phyloP scores from a whole-genome alignment of 2,888 invertebrate genomes.

The Xestia xanthographa region DNA sequence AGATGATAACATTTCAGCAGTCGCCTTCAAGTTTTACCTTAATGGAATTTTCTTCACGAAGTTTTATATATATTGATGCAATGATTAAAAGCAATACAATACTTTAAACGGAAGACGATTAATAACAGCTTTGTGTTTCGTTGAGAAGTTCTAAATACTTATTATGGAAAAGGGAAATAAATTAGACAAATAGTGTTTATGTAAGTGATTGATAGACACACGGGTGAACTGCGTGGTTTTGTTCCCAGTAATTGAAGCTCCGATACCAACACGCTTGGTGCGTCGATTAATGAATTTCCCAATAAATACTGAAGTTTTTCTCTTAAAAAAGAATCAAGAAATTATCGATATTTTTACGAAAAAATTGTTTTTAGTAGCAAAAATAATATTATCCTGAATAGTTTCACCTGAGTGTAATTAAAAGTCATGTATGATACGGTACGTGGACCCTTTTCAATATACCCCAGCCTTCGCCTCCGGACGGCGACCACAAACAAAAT shows the following conservation, averaged over 20 bases:
- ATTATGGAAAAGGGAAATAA: not conserved
- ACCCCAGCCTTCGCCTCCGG: slow-evolving; percentile 26
- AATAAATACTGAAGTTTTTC: not conserved
- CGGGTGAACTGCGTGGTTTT: not conserved
- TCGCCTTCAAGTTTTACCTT: not conserved
- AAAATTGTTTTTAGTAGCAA: not conserved
- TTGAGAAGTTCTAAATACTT: no score
- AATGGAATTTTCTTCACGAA: not conserved
- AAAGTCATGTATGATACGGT: slow-evolving; percentile 38
- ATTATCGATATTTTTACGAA: not conserved
- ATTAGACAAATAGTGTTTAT: no score
- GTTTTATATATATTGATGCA: not conserved
- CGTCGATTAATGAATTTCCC: not conserved
- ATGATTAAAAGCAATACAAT: no score
- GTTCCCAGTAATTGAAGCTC: slow-evolving; percentile 5
- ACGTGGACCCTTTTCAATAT: slow-evolving; percentile 58
- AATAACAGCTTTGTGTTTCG: not conserved
- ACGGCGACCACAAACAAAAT: slow-evolving; percentile 54
- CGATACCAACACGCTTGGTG: no score
- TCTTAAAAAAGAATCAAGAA: not conserved
- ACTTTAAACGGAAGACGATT: not conserved
- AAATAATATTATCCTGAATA: slow-evolving; percentile 30
- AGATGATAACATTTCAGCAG: not conserved
- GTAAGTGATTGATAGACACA: not conserved
- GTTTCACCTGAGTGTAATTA: slow-evolving; percentile 46